Evolutionary conservation across 2,113 vertebrate species (phyloP), one percentile per base, ranked within the genome.

Genomic region (Cryptotis parvus): DNA sequence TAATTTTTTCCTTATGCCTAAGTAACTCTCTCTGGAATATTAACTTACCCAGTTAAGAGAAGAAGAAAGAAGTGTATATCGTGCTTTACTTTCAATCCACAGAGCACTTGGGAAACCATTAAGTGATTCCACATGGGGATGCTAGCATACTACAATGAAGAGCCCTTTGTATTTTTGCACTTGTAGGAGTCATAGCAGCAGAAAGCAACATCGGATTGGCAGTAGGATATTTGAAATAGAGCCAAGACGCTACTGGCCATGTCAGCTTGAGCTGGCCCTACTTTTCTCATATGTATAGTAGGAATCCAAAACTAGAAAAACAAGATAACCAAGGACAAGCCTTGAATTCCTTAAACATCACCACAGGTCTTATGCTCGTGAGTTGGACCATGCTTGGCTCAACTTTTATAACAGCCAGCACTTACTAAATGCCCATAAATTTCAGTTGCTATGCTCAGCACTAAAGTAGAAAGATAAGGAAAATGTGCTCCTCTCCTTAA

Each of bases 1-100:
- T 88, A 33, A 31, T 84, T 94, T n/a, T 79, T 92, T 96, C 69
- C 83, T 77, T 84, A 78, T 49, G 87, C 69, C 49, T 87, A 39
- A 92, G 80, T 45, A 91, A 75, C 72, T 91, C 77, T 55, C 84
- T 49, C 10, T n/a, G 52, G 77, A 18, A 45, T 87, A 93, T 80
- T 83, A 75, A 77, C 73, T 91, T 92, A 91, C 39, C 52, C 76
- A 35, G 55, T 86, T 83, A 74, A 33, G 45, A 87, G 26, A 76
- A 89, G 49, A 70, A 84, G 58, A 91, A 69, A 84, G 43, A 84
- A 33, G 52, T 66, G n/a, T 63, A 31, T 26, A 49, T 74, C 18
- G 14, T 63, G 78, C 73, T 69, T 89, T 61, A 78, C 18, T 43
- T 80, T 66, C 80, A 58, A 89, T 55, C 61, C 33, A 61, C 6